Evolutionary conservation across 92 coral and sea anemone species (phyloP).

Genomic region (Chrysogorgia sp.): DNA sequence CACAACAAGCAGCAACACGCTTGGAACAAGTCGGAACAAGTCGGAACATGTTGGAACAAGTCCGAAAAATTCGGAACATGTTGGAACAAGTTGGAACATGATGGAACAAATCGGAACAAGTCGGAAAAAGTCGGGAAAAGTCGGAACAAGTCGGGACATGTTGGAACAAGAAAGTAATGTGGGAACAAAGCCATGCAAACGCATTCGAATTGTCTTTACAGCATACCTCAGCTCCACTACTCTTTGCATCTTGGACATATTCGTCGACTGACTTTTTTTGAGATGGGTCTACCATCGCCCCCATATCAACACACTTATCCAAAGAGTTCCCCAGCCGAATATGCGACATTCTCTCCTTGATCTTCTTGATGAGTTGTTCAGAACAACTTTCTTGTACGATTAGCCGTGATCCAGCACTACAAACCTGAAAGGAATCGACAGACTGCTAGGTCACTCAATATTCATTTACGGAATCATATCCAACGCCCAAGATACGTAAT

Average conservation of each 20-base stretch:
- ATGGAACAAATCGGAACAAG: too few species aligned
- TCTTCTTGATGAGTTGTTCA: constrained; percentile 71
- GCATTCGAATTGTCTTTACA: background rate
- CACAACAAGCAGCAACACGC: too few species aligned
- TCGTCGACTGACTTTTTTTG: constrained; percentile 80
- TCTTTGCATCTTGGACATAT: constrained; percentile 90
- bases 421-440: constrained; percentile 65
- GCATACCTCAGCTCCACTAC: constrained; percentile 85
- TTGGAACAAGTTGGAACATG: too few species aligned
- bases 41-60: too few species aligned
- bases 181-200: background rate
- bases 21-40: too few species aligned
- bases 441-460: too few species aligned
- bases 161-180: too few species aligned
- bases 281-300: constrained; percentile 90
- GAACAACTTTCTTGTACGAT: constrained; percentile 97
- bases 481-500: too few species aligned
- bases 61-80: too few species aligned
- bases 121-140: too few species aligned
- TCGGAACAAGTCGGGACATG: too few species aligned
- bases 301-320: constrained; percentile 95
- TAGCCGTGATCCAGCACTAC: constrained; percentile 97
- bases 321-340: constrained; percentile 87
- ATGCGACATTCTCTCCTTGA: constrained; percentile 95
- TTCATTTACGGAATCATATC: too few species aligned